Evolutionary conservation across 2,797 vertebrate genomes (phyloP).

Genomic region (Eremophila alpestris): DNA sequence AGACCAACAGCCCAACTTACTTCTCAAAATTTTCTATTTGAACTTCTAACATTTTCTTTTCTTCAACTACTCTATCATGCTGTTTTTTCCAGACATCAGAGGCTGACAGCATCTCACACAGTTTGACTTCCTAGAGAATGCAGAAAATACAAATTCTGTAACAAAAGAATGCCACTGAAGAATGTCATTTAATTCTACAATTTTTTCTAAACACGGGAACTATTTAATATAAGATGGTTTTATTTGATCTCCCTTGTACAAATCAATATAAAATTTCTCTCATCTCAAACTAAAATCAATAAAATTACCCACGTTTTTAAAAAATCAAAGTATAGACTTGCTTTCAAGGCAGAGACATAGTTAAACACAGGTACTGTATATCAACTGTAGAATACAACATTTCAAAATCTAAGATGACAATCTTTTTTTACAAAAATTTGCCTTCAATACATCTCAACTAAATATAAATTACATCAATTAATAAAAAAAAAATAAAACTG

Average conservation of each 20-base stretch:
- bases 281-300: neutral
- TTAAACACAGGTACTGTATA: neutral
- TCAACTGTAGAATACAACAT: neutral
- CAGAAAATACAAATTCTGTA: constrained; percentile 41
- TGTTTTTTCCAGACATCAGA: constrained; percentile 77
- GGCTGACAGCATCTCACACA: constrained; percentile 76
- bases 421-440: neutral
- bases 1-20: constrained; percentile 69
- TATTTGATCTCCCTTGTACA: neutral
- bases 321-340: neutral
- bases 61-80: constrained; percentile 76
- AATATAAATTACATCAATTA: neutral
- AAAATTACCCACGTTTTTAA: neutral
- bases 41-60: constrained; percentile 76
- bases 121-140: constrained; percentile 79
- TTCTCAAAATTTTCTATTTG: constrained; percentile 78
- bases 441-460: neutral
- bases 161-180: neutral
- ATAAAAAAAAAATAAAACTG: neutral
- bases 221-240: neutral
- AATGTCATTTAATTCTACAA: neutral
- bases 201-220: neutral
- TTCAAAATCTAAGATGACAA: neutral
- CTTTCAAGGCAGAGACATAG: neutral
- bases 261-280: neutral